Evolutionary conservation across 2,888 invertebrate genomes (phyloP).

Genomic region (Diploptera punctata): DNA sequence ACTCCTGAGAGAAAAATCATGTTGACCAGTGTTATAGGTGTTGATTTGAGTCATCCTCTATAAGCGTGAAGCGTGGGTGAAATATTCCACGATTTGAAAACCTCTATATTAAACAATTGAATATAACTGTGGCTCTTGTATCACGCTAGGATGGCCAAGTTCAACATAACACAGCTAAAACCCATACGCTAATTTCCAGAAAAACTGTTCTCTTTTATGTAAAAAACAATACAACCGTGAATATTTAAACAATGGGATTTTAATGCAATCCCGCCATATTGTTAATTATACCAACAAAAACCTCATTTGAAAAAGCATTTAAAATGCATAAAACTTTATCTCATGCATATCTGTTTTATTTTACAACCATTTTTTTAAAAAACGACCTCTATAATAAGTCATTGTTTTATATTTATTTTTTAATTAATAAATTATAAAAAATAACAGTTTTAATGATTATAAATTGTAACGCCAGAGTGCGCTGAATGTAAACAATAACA

Average conservation of each 20-base stretch:
- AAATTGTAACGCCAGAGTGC: background rate
- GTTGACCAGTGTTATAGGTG: too few species aligned
- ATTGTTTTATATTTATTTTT: background rate
- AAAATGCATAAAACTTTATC: too few species aligned
- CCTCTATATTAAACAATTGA: too few species aligned
- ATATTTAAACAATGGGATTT: slow-evolving; percentile 16
- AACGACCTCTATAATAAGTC: background rate
- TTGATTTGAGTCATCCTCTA: too few species aligned
- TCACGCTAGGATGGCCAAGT: too few species aligned
- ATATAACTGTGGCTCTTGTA: too few species aligned
- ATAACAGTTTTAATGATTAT: background rate
- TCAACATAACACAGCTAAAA: too few species aligned
- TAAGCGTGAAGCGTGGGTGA: too few species aligned
- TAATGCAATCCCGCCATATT: background rate
- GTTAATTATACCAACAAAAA: background rate
- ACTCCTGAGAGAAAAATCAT: too few species aligned
- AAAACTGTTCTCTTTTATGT: background rate
- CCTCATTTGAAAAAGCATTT: too few species aligned
- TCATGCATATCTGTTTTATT: background rate
- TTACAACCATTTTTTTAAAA: background rate
- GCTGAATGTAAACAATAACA: background rate
- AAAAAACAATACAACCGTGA: background rate
- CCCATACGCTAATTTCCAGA: too few species aligned
- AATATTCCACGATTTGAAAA: too few species aligned
- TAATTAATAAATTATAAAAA: slow-evolving; percentile 7